These are phyloP conservation scores for Tuta absoluta DNA, from an alignment of 2,888 invertebrate genomes.

Conservation along the genomic window DNA sequence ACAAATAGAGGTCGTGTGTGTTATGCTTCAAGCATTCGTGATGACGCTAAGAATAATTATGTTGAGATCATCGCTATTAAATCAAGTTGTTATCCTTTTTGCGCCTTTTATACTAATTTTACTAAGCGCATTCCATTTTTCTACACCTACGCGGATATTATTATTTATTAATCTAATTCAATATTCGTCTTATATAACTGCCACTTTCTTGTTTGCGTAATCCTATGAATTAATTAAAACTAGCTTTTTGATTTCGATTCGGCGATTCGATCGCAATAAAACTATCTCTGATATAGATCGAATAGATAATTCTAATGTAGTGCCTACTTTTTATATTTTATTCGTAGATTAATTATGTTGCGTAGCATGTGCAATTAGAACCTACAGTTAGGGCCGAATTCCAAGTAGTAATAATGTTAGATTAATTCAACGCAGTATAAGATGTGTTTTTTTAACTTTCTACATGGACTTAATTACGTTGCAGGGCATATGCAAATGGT, in stretches of 20 bases:
- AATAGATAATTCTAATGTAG: not conserved
- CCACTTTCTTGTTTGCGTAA: conserved; percentile 38
- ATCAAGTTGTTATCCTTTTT: conserved; percentile 42
- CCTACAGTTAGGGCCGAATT: no score
- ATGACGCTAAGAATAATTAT: conserved; percentile 39
- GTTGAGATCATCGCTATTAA: conserved; percentile 62
- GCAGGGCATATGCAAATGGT: not conserved
- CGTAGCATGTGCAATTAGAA: no score
- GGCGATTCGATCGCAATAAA: conserved; percentile 11
- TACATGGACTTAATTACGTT: not conserved
- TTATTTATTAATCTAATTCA: not conserved
- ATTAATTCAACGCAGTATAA: no score
- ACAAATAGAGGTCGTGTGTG: conserved; percentile 30
- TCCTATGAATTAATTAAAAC: conserved; percentile 28
- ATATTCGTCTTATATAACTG: conserved; percentile 26
- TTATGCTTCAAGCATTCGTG: conserved; percentile 47
- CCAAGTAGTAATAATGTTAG: no score
- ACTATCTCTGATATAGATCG: not conserved
- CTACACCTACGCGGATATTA: not conserved
- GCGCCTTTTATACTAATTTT: conserved; percentile 33
- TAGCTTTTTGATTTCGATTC: not conserved
- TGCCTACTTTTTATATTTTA: not conserved
- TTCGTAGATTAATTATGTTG: not conserved
- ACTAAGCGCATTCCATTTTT: not conserved
- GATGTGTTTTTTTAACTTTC: not conserved